Conservation (phyloP, 2,888 invertebrate genomes). For the Oscheius sp. region DNA sequence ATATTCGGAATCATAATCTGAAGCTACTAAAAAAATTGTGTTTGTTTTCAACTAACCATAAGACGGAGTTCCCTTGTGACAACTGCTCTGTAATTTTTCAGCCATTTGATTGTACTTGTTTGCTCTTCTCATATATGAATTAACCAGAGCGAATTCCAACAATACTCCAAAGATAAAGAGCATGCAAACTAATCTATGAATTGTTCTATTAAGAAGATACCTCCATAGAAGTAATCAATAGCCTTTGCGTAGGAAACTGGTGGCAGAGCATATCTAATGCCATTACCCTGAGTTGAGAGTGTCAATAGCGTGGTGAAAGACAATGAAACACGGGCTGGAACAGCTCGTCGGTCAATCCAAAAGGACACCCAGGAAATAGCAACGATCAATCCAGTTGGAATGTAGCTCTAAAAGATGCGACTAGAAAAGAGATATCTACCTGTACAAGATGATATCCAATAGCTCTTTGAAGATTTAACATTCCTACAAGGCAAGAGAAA, state of each 20-base stretch:
- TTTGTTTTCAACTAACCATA: constrained; percentile 15
- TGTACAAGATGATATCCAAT: constrained; percentile 75
- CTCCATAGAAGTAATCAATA: constrained; percentile 65
- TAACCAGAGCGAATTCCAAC: constrained; percentile 64
- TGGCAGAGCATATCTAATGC: constrained; percentile 62
- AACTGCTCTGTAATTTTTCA: constrained; percentile 51
- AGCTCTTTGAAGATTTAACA: constrained; percentile 72
- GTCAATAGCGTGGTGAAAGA: constrained; percentile 57
- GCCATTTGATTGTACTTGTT: constrained; percentile 65
- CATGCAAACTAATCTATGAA: constrained; percentile 53
- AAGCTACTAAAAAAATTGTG: neutral
- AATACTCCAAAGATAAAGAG: constrained; percentile 65
- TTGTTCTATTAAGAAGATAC: constrained; percentile 34
- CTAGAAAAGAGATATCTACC: neutral
- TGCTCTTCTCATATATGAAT: constrained; percentile 60
- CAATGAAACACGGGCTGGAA: constrained; percentile 55
- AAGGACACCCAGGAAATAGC: constrained; percentile 59
- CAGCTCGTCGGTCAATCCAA: constrained; percentile 51
- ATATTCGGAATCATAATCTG: neutral
- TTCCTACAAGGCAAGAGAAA: constrained; percentile 59
- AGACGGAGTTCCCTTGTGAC: neutral
- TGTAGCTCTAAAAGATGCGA: constrained; percentile 40
- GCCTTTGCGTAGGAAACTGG: constrained; percentile 64
- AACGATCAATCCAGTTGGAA: constrained; percentile 55
- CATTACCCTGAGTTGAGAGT: constrained; percentile 62